These are phyloP conservation scores for Gadopsis marmoratus DNA, from an alignment of 2,797 vertebrate genomes.

Conservation along the genomic window DNA sequence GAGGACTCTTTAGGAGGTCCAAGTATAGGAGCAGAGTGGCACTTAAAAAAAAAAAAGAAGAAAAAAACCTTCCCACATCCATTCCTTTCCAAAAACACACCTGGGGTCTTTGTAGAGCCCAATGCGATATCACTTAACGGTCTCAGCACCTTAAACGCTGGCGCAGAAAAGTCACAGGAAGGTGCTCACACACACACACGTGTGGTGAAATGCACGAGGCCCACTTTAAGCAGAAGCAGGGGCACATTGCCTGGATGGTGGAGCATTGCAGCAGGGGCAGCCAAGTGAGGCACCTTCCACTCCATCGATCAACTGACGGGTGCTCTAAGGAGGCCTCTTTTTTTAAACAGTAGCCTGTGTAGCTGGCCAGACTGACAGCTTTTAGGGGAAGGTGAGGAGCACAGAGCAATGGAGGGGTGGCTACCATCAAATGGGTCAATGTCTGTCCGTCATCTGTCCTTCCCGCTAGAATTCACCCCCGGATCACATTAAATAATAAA, in stretches of 20 bases:
- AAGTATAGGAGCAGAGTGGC: conserved; percentile 64
- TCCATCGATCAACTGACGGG: conserved; percentile 77
- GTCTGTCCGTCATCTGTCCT: conserved; percentile 59
- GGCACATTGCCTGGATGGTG: conserved; percentile 25
- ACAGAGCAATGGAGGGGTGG: conserved; percentile 38
- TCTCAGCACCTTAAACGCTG: conserved; percentile 19
- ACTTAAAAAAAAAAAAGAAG: background rate
- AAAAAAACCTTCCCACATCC: conserved; percentile 38
- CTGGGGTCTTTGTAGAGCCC: conserved; percentile 73
- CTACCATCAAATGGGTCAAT: conserved; percentile 53
- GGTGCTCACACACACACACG: conserved; percentile 22
- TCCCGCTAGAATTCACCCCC: conserved; percentile 47
- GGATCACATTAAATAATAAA: conserved; percentile 22
- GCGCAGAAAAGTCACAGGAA: background rate
- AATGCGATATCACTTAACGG: conserved; percentile 18
- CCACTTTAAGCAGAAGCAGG: conserved; percentile 31
- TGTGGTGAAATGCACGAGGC: conserved; percentile 44
- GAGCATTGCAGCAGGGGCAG: conserved; percentile 47
- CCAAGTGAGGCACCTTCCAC: conserved; percentile 67
- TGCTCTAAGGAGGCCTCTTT: conserved; percentile 56
- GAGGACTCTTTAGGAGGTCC: conserved; percentile 70
- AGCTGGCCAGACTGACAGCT: conserved; percentile 64
- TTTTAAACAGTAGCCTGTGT: conserved; percentile 43
- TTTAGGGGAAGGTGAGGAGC: conserved; percentile 57
- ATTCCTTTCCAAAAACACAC: conserved; percentile 68